Percentiles rank a stretch among this genome's conserved stretches.
These are phyloP conservation scores for Ectemnius cavifrons DNA, from an alignment of 2,888 invertebrate species.

Conservation along the genomic window DNA sequence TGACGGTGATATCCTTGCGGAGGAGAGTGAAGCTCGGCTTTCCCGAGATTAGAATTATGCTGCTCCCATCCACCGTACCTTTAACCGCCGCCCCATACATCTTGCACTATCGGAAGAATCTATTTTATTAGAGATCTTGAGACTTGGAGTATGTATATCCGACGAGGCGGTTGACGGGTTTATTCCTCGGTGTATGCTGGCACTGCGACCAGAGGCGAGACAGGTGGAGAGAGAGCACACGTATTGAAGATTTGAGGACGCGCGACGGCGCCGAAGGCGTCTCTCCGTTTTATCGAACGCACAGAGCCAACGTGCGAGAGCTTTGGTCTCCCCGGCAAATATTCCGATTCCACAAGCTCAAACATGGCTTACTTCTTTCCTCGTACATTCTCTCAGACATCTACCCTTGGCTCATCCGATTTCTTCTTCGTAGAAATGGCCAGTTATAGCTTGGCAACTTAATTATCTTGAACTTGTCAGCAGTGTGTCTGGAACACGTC, in stretches of 20 bases:
- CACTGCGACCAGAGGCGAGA: slow-evolving; percentile 35
- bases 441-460: no score
- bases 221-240: slow-evolving; percentile 36
- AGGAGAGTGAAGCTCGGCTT: slow-evolving; percentile 6
- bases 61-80: not conserved
- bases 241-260: slow-evolving; percentile 48
- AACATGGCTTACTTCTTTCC: slow-evolving; percentile 25
- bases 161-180: not conserved
- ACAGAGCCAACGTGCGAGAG: slow-evolving; percentile 57
- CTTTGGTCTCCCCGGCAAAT: slow-evolving; percentile 60
- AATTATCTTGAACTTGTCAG: no score
- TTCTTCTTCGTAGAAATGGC: not conserved
- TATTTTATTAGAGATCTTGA: not conserved
- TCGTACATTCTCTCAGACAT: not conserved
- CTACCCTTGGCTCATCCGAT: not conserved
- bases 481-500: no score
- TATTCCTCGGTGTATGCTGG: slow-evolving; percentile 21
- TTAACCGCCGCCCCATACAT: not conserved
- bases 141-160: not conserved
- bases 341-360: slow-evolving; percentile 63
- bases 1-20: not conserved
- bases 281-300: slow-evolving; percentile 72
- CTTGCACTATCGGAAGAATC: no score
- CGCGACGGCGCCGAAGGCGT: slow-evolving; percentile 69
- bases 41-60: not conserved